A percentile compares a stretch with the other conserved stretches of the same genome.
These are phyloP conservation scores for Acromyrmex charruanus DNA, from an alignment of 1,140 invertebrate species.

Conservation along the genomic window DNA sequence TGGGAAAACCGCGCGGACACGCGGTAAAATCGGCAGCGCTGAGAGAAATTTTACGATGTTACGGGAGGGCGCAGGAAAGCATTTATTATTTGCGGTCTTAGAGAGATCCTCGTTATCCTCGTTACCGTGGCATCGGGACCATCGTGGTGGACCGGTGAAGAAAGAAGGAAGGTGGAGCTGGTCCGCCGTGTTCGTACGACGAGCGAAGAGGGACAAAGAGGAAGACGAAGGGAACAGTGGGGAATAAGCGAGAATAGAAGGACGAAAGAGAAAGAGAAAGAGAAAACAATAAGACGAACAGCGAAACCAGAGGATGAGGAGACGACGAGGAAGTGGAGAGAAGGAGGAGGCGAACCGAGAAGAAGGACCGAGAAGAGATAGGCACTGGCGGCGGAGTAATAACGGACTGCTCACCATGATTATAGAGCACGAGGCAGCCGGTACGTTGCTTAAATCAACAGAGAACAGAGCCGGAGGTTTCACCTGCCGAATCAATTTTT, in stretches of 20 bases:
- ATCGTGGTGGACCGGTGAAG: conserved; percentile 57
- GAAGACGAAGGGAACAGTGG: neutral
- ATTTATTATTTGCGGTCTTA: conserved; percentile 79
- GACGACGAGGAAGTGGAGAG: neutral
- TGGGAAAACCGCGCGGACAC: conserved; percentile 59
- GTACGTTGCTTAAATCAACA: conserved; percentile 80
- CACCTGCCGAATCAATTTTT: conserved; percentile 80
- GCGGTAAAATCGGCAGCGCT: conserved; percentile 59
- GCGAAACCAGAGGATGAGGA: neutral
- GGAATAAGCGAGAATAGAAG: conserved; percentile 23
- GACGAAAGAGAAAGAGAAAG: conserved; percentile 46
- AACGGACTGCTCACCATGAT: conserved; percentile 78
- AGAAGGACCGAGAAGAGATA: conserved; percentile 46
- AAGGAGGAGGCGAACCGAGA: neutral
- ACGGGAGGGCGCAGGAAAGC: conserved; percentile 66
- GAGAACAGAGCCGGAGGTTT: conserved; percentile 79
- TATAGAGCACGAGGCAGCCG: conserved; percentile 78
- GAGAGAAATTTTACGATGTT: conserved; percentile 71
- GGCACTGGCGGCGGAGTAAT: conserved; percentile 78
- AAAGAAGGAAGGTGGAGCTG: neutral
- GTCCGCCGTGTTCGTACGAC: conserved; percentile 6
- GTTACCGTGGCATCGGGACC: conserved; percentile 66
- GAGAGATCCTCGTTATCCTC: conserved; percentile 77
- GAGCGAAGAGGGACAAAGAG: neutral
- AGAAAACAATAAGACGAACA: conserved; percentile 67